Conservation (phyloP, 2,113 vertebrate species). For the Hippoglossus stenolepis region DNA sequence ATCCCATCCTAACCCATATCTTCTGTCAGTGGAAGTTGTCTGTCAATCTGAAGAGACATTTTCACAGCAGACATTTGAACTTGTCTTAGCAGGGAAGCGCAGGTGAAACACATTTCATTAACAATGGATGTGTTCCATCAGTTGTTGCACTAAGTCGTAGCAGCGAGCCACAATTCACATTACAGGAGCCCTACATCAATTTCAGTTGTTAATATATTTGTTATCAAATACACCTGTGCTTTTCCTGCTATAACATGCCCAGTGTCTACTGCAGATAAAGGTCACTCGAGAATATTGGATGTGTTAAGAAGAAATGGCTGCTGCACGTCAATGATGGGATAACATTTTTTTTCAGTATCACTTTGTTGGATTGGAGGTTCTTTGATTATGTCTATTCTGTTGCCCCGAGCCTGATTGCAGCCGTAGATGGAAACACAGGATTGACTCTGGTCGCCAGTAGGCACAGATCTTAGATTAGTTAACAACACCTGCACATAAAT, state of each 20-base stretch:
- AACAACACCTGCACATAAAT: neutral
- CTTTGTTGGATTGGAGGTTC: neutral
- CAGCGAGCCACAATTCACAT: neutral
- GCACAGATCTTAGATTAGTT: neutral
- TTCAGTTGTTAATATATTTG: too few species aligned
- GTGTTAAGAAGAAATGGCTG: too few species aligned
- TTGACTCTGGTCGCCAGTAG: too few species aligned
- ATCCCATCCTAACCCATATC: too few species aligned
- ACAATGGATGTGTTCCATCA: too few species aligned
- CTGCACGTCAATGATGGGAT: too few species aligned
- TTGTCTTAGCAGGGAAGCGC: neutral
- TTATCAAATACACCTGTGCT: neutral
- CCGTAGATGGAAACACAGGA: neutral
- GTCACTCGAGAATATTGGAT: too few species aligned
- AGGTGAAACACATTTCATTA: neutral
- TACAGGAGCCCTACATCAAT: neutral
- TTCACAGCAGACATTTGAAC: too few species aligned
- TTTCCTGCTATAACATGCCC: neutral
- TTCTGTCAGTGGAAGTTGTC: too few species aligned
- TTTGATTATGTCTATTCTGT: neutral
- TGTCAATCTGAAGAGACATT: too few species aligned
- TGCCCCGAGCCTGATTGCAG: neutral
- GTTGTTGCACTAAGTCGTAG: neutral
- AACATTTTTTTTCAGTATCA: too few species aligned
- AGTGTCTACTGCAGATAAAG: too few species aligned